Evolutionary conservation across 2,888 invertebrate species (phyloP).

Genomic region (Eristalinus aeneus): DNA sequence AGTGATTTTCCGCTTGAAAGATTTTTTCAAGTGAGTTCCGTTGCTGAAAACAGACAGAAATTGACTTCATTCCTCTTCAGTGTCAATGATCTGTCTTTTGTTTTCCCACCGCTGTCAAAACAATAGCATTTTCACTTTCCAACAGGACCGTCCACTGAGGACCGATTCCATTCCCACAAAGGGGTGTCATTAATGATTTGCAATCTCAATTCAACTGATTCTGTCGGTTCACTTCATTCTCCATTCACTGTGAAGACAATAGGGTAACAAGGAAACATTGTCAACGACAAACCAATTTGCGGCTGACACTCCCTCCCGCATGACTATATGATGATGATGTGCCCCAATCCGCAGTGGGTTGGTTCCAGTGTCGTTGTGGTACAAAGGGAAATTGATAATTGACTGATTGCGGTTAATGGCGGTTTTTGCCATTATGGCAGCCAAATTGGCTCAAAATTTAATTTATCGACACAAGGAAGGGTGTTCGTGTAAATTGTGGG

Average conservation of each 20-base stretch:
- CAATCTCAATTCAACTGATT: constrained; percentile 26
- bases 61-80: background rate
- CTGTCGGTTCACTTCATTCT: background rate
- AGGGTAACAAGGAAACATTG: constrained; percentile 24
- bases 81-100: background rate
- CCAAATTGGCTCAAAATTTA: constrained; percentile 68
- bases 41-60: background rate
- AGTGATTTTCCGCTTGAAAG: background rate
- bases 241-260: background rate
- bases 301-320: constrained; percentile 55
- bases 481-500: constrained; percentile 15
- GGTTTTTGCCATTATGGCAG: constrained; percentile 67
- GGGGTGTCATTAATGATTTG: constrained; percentile 53
- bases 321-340: background rate
- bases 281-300: constrained; percentile 65
- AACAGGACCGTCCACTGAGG: background rate
- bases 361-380: background rate
- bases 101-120: background rate
- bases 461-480: constrained; percentile 63
- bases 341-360: background rate
- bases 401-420: constrained; percentile 69
- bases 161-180: constrained; percentile 4
- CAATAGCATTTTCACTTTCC: background rate
- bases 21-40: background rate
- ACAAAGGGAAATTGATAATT: constrained; percentile 68